Conservation (phyloP, 2,888 invertebrate genomes). For the Fragum fragum region DNA sequence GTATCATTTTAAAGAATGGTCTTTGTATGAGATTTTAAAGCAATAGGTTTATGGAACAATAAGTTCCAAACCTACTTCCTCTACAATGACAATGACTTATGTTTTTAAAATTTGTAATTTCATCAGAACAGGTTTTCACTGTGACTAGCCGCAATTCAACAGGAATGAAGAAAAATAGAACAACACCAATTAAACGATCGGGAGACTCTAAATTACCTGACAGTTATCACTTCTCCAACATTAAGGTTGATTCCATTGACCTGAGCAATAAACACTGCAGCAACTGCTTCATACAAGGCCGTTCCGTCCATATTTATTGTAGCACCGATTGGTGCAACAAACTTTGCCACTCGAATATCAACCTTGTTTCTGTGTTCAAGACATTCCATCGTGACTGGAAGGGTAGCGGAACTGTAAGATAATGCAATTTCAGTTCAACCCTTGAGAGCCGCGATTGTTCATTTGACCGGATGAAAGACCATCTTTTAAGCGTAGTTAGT, state of each 20-base stretch:
- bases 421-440: no score
- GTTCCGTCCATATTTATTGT: constrained; percentile 88
- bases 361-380: constrained; percentile 94
- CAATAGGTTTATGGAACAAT: no score
- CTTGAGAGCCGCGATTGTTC: no score
- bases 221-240: constrained; percentile 94
- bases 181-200: not conserved
- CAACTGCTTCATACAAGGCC: constrained; percentile 94
- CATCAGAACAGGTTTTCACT: not conserved
- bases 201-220: constrained; percentile 93
- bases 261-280: constrained; percentile 95
- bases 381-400: constrained; percentile 95
- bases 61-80: no score
- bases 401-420: constrained; percentile 92
- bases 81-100: no score
- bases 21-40: no score
- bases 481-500: no score
- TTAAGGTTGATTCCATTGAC: constrained; percentile 94
- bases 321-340: constrained; percentile 96
- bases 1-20: no score
- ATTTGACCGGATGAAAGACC: no score
- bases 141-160: no score
- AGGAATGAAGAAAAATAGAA: not conserved
- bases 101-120: not conserved
- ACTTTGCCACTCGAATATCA: constrained; percentile 94